Base-by-base conservation (phyloP, 1,140 invertebrate species). In the Limonius californicus region DNA sequence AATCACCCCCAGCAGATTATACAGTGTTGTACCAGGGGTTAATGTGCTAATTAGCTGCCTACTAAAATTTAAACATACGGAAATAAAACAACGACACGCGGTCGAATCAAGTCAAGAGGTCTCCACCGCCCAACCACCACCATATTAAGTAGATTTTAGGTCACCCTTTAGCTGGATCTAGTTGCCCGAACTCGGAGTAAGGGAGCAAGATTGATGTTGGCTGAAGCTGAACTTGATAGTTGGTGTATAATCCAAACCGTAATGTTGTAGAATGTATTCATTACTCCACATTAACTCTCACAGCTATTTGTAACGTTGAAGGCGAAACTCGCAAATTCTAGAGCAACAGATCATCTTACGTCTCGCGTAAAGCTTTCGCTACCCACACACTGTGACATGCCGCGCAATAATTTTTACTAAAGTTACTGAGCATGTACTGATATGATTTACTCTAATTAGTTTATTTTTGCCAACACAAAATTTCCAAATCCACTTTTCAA, bases 191-290 rank as follows among this genome's bases (percentile, higher is more conserved):
- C 20, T 18, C 45, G 15, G 16, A 50, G 45, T 50, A 50, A 64
- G 65, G 70, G 64, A 64, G 64, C 58, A 57, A 70, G 73, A 74
- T 74, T 74, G 73, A 74, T 74, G 70, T 64, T 59, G 63, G 59
- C 66, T 54, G 61, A 62, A 67, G 66, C 68, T 68, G 63, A 73
- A 72, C 70, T 70, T 72, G 71, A 74, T 74, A 74, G 71, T 72
- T 68, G 68, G 69, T 71, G 66, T 73, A 74, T 74, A 73, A 74
- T 74, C 72, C 66, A 69, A 72, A 74, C 73, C 73, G 70, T 74
- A 74, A 74, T 73, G 70, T 72, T 73, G 70, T 72, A 72, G 72
- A 73, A 74, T 73, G 70, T 73, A 74, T 74, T 74, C 73, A 74
- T 74, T 74, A 73, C 70, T 74, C 68, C 72, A 66, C 70, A 73